Base-by-base conservation (phyloP, 1,140 invertebrate genomes). In the Sycobia sp. region DNA sequence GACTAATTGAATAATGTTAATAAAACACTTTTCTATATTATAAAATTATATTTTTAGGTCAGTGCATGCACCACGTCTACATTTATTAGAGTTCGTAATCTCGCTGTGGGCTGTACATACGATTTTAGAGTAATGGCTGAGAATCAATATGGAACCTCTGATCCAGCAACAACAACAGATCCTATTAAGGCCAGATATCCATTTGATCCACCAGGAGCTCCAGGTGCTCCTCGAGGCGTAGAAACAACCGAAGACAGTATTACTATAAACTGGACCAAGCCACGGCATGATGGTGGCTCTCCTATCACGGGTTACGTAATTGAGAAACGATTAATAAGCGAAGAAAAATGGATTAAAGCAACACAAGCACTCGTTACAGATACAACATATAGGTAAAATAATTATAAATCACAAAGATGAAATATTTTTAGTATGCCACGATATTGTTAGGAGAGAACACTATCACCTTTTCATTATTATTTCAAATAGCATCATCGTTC, bases 71-170 rank as follows among this genome's bases (percentile, higher is more conserved):
- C 96, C 25, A 91, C 92, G 8, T 90, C 93, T 54, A 89, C 94
- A 73, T 91, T 93, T 80, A 86, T 92, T 46, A 88, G 94, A 47
- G 91, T 98, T 16, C 88, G 95, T 47, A 98, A 98, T 77, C 82
- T 99, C 25, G 89, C 88, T 2, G 89, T 97, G 20, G 95, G 95
- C 36, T 88, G 87, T 66, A 90, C 94, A 32, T 99, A 99, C 77
- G 96, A 99, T 69, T 99, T 99, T 87, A 87, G 96, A 62, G 96
- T 99, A 2, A 91, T 95, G 85, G 97, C 97, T 55, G 97, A 99
- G 80, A 99, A 99, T 81, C 89, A 95, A 72, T 96, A 97, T 73
- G 97, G 97, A 38, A 89, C 92, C 59, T 97, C 95, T 25, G 96
- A 99, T 68, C 94, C 96, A 8, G 91, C 91, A 10, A 87, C 86